Evolutionary conservation across 2,797 vertebrate genomes (phyloP), one percentile per base, ranked within the genome.

Genomic region (Catamblyrhynchus diadema): DNA sequence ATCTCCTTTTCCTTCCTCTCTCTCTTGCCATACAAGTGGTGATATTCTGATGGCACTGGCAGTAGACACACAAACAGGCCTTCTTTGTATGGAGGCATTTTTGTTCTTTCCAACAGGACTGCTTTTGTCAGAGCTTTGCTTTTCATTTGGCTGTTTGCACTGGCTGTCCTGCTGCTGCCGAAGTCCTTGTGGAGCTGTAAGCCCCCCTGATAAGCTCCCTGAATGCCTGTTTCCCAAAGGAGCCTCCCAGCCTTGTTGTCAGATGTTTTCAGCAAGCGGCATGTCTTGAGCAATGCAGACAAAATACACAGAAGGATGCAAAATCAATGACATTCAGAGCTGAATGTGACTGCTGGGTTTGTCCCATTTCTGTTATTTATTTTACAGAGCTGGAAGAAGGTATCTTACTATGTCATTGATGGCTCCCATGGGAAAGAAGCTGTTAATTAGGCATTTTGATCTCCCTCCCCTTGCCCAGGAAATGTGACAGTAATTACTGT

Each of bases 361-460:
- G 42, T 81, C 64, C 62, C 2, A 1, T 64, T 66, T 83, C 62
- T 53, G 16, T 85, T 64, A 39, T 51, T 95, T 94, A 53, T 84
- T 85, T 83, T 45, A 66, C 56, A 87, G 14, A 91, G 50, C 44
- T 85, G 37, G 57, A 81, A 87, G 53, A 78, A 92, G 56, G 25
- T 33, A 35, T 54, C 79, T 86, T 86, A 53, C 41, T 9, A 3
- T 86, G 88, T 90, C 74, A 39, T 44, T 81, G 79, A 66, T 81
- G 86, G 77, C 70, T 89, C 75, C 75, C 37, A 4, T 79, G 72
- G 57, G 85, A 91, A 74, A 75, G 88, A 20, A 88, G 53, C 73
- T 83, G 81, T 90, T 96, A 96, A 97, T 93, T 88, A 92, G 85
- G 54, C 71, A 75, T 86, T 86, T 90, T 88, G 61, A 73, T 84